Evolutionary conservation across 2,113 vertebrate genomes (phyloP).

Genomic region (Manacus vitellinus): DNA sequence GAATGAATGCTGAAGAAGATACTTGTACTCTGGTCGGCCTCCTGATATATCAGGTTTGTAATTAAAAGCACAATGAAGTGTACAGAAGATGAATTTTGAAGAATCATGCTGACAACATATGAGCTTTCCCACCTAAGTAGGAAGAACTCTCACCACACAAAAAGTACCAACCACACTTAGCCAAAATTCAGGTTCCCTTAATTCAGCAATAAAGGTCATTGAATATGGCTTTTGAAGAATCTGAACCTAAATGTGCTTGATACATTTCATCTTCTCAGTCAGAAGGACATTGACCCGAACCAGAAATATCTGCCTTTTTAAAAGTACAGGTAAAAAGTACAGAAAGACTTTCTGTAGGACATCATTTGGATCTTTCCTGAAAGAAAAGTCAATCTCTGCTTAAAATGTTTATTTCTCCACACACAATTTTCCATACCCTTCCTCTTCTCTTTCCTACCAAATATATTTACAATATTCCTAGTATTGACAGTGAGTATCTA

Average conservation of each 20-base stretch:
- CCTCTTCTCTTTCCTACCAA: neutral
- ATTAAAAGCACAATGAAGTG: neutral
- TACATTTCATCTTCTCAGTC: neutral
- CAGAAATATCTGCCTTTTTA: neutral
- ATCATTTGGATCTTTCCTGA: neutral
- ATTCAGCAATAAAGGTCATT: neutral
- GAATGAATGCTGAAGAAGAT: neutral
- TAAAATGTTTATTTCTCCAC: neutral
- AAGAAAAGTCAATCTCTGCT: neutral
- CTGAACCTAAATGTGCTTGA: neutral
- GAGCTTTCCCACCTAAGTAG: neutral
- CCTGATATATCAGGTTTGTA: neutral
- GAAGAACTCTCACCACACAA: neutral
- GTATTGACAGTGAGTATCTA: neutral
- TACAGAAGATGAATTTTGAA: neutral
- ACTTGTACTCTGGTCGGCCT: neutral
- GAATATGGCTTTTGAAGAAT: neutral
- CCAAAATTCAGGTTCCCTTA: neutral
- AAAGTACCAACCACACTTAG: neutral
- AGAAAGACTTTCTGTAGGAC: neutral
- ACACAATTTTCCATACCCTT: neutral
- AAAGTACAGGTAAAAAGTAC: neutral
- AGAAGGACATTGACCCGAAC: neutral
- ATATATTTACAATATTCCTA: neutral
- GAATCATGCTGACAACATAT: neutral